Evolutionary conservation across 2,888 invertebrate genomes (phyloP), one percentile per base, ranked within the genome.

Genomic region (Papilio elwesi): DNA sequence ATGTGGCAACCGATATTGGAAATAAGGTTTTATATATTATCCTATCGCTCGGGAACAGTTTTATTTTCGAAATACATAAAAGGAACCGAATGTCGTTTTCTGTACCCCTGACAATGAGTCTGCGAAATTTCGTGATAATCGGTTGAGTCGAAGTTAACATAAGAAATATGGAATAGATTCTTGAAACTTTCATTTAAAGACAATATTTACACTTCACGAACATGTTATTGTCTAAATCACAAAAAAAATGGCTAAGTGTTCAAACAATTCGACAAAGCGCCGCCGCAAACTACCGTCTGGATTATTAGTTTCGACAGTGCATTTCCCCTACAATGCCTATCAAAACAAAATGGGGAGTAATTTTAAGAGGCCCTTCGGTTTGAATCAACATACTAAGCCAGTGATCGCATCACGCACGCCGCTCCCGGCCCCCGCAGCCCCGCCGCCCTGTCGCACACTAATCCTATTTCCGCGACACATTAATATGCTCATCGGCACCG

Each of bases 401-500:
- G 82, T 84, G 86, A 87, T 88, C 86, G 82, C 84, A 85, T 86
- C 86, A 83, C 83, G 81, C 82, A 80, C 78, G 79, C 62, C 64
- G 63, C 81, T 77, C 78, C 77, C 79, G 26, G 75, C 78, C 78
- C 83, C 71, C 76, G 71, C 76, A 71, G 76, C 74, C 67, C 52
- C 38, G 51, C 76, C 82, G 78, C 82, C 77, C 78, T 78, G 74
- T 75, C 77, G 79, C 85, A 78, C 83, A 85, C 87, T 92, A 92
- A 93, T 92, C 92, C 92, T 87, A 88, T 91, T 87, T 86, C 88
- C 88, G 89, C 88, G 89, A 92, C 92, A 92, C 91, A 93, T 93
- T 92, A 92, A 92, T 92, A 92, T 91, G 93, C 90, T 92, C 93
- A 92, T 93, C 92, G 92, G 90, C 90, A 89, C 88, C 89, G 87